Conservation (phyloP, 2,797 vertebrate genomes). For the Schizopygopsis pylzovi region DNA sequence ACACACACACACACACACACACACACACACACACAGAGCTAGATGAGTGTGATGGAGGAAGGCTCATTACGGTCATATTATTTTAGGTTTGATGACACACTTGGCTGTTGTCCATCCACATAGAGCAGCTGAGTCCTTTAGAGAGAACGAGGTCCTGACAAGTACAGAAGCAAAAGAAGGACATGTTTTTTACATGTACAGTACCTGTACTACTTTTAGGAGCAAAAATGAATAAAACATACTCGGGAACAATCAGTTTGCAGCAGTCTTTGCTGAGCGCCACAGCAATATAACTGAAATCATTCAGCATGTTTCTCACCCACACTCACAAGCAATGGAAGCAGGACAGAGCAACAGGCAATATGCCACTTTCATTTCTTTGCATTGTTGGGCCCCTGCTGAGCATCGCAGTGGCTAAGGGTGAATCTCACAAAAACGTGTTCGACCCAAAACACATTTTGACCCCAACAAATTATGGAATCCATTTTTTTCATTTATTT, state of each 20-base stretch:
- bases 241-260: constrained; percentile 32
- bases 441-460: background rate
- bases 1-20: no score
- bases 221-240: background rate
- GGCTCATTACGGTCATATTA: constrained; percentile 78
- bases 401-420: background rate
- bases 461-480: background rate
- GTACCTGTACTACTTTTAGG: constrained; percentile 50
- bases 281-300: constrained; percentile 47
- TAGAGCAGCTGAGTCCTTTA: constrained; percentile 56
- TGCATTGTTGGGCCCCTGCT: constrained; percentile 66
- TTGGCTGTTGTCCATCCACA: constrained; percentile 60
- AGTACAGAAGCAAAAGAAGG: background rate
- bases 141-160: constrained; percentile 41
- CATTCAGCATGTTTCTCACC: constrained; percentile 42
- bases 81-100: constrained; percentile 61
- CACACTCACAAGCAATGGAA: constrained; percentile 41
- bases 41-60: constrained; percentile 70
- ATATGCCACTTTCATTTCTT: constrained; percentile 77
- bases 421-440: background rate
- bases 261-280: constrained; percentile 35
- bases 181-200: constrained; percentile 27
- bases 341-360: constrained; percentile 71
- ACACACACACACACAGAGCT: background rate
- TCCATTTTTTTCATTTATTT: background rate